Evolutionary conservation across 2,113 vertebrate species (phyloP), one percentile per base, ranked within the genome.

Genomic region (Sturnus vulgaris): DNA sequence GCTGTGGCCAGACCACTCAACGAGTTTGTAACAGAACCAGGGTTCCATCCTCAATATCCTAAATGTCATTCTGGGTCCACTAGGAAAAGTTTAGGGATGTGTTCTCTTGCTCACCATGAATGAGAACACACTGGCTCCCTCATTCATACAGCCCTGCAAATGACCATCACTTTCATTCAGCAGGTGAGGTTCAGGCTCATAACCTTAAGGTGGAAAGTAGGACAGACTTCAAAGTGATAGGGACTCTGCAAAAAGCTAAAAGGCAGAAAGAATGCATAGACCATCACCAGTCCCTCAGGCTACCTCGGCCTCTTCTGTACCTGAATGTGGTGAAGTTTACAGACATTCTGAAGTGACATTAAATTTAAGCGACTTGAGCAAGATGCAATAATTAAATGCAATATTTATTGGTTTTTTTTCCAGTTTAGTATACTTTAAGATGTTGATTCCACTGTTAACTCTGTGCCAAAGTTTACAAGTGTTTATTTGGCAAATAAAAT

Each of bases 221-320:
- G 12, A 47, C 0, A 49, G 79, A 40, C 85, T 94, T 93, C 90
- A 93, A 93, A 90, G 90, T 11, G 94, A 81, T 93, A 95, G 93
- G 71, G 92, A 88, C 75, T 93, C 52, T 59, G 25, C 63, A 49
- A 63, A 92, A 66, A 81, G 84, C 88, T 81, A 37, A n/a, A 78
- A 78, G 87, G 60, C 73, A 71, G 77, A 79, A 94, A 63, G 92
- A 91, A 84, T 91, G 91, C 72, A 44, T 46, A 52, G 90, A 6
- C 63, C 30, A 15, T 70, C 31, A 12, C 47, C 39, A 71, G 11
- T 63, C 70, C 85, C 90, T 82, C 19, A 0, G 85, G 87, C 91
- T 77, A 61, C 73, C 65, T 23, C 11, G 33, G 50, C 33, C 24
- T 77, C 27, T 69, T 91, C 66, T 85, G 40, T 57, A 27, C 42